These are phyloP conservation scores for Chelon auratus DNA, from an alignment of 2,797 vertebrate genomes.

Conservation along the genomic window DNA sequence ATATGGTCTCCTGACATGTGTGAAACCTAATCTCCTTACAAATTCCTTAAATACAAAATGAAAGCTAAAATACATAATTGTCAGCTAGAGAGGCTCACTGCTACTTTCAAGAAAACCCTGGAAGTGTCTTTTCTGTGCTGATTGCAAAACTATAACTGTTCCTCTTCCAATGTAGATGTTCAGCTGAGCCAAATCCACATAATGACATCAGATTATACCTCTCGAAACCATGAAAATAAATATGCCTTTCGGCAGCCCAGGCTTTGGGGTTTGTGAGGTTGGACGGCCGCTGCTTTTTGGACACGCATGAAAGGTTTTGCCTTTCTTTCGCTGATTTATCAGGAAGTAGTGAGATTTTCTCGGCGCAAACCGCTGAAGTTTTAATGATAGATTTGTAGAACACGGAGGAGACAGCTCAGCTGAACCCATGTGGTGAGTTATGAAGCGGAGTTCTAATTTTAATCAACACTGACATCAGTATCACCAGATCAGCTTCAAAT, in stretches of 20 bases:
- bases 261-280: conserved; percentile 71
- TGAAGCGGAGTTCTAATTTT: conserved; percentile 36
- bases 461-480: conserved; percentile 37
- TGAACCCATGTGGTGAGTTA: conserved; percentile 40
- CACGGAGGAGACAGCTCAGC: conserved; percentile 41
- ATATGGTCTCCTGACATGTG: conserved; percentile 9
- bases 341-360: conserved; percentile 70
- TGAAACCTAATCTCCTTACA: conserved; percentile 31
- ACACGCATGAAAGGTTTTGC: conserved; percentile 67
- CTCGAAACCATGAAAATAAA: conserved; percentile 77
- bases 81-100: conserved; percentile 18
- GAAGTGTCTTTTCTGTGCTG: conserved; percentile 29
- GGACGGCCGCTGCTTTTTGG: conserved; percentile 60
- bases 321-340: conserved; percentile 72
- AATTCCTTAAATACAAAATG: conserved; percentile 35
- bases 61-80: conserved; percentile 40
- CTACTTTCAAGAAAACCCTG: conserved; percentile 11
- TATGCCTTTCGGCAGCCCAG: conserved; percentile 71
- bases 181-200: conserved; percentile 72
- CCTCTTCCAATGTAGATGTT: conserved; percentile 43
- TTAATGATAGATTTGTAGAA: conserved; percentile 69
- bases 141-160: conserved; percentile 59
- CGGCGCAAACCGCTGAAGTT: conserved; percentile 62
- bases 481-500: conserved; percentile 34
- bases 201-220: conserved; percentile 77